A percentile compares a stretch with the other conserved stretches of the same genome.
Evolutionary conservation across 2,888 invertebrate species (phyloP).

Genomic region (Neoaliturus tenellus): DNA sequence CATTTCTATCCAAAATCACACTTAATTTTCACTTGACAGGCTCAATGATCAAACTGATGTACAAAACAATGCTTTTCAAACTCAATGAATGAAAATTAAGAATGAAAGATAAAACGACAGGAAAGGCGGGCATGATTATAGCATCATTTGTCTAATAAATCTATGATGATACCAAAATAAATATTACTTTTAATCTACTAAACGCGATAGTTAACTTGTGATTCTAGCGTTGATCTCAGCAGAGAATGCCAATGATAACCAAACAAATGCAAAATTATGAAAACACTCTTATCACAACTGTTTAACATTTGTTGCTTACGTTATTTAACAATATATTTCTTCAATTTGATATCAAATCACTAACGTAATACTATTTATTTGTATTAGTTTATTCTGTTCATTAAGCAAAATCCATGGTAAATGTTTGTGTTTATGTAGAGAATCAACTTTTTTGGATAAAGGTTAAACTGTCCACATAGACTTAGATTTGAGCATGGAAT

Average conservation of each 20-base stretch:
- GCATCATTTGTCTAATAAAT: constrained; percentile 19
- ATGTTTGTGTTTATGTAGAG: no score
- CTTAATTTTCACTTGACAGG: not conserved
- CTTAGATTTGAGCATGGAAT: no score
- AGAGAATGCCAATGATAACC: constrained; percentile 8
- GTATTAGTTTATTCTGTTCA: no score
- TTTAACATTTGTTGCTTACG: not conserved
- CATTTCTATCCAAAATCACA: not conserved
- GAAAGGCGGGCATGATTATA: not conserved
- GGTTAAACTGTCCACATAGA: no score
- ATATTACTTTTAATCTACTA: not conserved
- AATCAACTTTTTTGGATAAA: no score
- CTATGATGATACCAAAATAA: not conserved
- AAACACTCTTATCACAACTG: not conserved
- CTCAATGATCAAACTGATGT: not conserved
- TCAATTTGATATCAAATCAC: no score
- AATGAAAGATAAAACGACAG: not conserved
- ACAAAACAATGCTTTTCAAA: not conserved
- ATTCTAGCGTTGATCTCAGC: not conserved
- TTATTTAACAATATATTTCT: not conserved
- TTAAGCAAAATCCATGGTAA: no score
- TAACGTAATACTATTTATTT: no score
- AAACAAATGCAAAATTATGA: not conserved
- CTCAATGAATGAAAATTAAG: not conserved
- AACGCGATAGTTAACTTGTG: not conserved